Percentiles rank a stretch among this genome's conserved stretches.
Conservation (phyloP, 2,888 invertebrate species). For the Mallateleia sp. region DNA sequence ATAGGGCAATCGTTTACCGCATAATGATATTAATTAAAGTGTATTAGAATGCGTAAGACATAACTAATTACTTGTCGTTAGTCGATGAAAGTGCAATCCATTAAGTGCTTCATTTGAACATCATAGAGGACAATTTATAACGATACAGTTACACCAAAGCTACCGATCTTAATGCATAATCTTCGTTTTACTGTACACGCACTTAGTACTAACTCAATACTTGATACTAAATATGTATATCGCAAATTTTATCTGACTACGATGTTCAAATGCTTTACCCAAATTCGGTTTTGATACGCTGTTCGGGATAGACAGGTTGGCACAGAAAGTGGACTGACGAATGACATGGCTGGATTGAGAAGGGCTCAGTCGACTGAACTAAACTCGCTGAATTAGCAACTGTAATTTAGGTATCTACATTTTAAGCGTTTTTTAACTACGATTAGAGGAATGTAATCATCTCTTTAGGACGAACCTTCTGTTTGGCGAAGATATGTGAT, state of each 20-base stretch:
- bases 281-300: slow-evolving; percentile 37
- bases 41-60: not conserved
- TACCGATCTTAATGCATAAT: slow-evolving; percentile 56
- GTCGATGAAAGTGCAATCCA: slow-evolving; percentile 61
- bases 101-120: slow-evolving; percentile 57
- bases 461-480: slow-evolving; percentile 52
- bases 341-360: not conserved
- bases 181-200: slow-evolving; percentile 45
- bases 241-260: slow-evolving; percentile 11
- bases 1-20: slow-evolving; percentile 20
- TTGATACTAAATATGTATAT: slow-evolving; percentile 24
- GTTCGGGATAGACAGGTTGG: not conserved
- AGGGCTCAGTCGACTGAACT: slow-evolving; percentile 34
- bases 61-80: slow-evolving; percentile 21
- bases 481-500: slow-evolving; percentile 62
- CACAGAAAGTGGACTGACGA: not conserved
- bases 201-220: slow-evolving; percentile 36
- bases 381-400: slow-evolving; percentile 57
- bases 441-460: slow-evolving; percentile 52
- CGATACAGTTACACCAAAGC: slow-evolving; percentile 70
- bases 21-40: slow-evolving; percentile 36
- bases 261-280: slow-evolving; percentile 40
- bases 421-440: slow-evolving; percentile 57
- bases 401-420: slow-evolving; percentile 62
- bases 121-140: slow-evolving; percentile 47